Base-by-base conservation (phyloP, 2,888 invertebrate genomes). In the Morinoia aosen region DNA sequence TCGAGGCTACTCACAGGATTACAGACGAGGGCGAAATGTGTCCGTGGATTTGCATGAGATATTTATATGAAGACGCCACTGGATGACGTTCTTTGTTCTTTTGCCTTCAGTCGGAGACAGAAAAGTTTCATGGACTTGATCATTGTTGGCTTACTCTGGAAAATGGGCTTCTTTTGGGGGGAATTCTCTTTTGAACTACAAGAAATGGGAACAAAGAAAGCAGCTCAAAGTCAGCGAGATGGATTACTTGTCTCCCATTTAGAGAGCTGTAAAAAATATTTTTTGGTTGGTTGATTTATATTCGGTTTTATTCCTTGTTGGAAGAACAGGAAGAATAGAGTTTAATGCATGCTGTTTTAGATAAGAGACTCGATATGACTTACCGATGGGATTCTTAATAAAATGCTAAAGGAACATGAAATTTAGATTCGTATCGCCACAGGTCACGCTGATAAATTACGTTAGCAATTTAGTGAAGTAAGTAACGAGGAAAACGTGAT, bases 21-120 rank as follows among this genome's bases (percentile, higher is more conserved):
- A 93, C 93, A 93, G 57, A 93, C 93, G 93, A 57, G 25, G 57
- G 48, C 93, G 93, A 93, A 93, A 93, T 93, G 93, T 93, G 93
- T 56, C 56, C 93, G 56, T 93, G 93, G 93, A 93, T 93, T 93
- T 93, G 93, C 93, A 93, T 93, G 93, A 57, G 93, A 93, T 93
- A 93, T 93, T 57, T 93, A 93, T 93, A 93, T 93, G 58, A 93
- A 57, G 57, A n/a, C 93, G 93, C 39, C 48, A 33, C 40, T 48
- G 90, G 90, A 39, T 90, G 90, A 40, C 90, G 90, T 90, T 48
- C 57, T 93, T 93, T 93, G 93, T 93, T 93, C 93, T 93, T 93
- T 12, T n/a, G 93, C 57, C 93, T 93, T 93, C 57, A 7, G 93
- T 93, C 12, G 57, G 57, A 33, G 56, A 93, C 56, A 11, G 93